Evolutionary conservation across 2,113 vertebrate genomes (phyloP), one percentile per base, ranked within the genome.

Genomic region (Sinocyclocheilus anshuiensis): DNA sequence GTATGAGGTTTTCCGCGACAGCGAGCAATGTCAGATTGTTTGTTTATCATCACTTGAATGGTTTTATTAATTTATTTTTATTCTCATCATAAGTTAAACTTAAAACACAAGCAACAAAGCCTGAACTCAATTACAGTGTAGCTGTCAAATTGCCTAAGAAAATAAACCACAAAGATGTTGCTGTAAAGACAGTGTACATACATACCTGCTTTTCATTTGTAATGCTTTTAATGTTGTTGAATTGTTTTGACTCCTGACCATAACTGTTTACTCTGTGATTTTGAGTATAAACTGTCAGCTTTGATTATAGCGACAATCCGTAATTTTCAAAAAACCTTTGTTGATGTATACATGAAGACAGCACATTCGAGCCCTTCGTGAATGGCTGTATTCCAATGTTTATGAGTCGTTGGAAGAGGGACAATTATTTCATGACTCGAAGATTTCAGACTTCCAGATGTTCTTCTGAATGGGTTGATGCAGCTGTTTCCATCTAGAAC

Each of bases 21-120:
- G 36, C 24, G 75, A 86, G 84, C 81, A 72, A 72, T 78, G 87
- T 57, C 74, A n/a, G 26, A 63, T 84, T 89, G 71, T 85, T 59
- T 85, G 36, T 39, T 55, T 63, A 45, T 75, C n/a, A 18, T 13
- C n/a, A 9, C n/a, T 29, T 33, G 59, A 50, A 48, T 20, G 61
- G 16, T 67, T 69, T 50, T 26, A 81, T 86, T 86, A 20, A 77
- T 87, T 59, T 48, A 29, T 81, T 57, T 61, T 86, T 72, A 36
- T 29, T 39, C 26, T 55, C 24, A 50, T 86, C 65, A 72, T 8
- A 78, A 26, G 12, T 29, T 24, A 57, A 85, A 50, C 67, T 11
- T 57, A 50, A 69, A 74, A 53, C 65, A 55, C 81, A 72, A 33
- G 20, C 26, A 72, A 12, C 48, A 53, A 72, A 83, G 24, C 6